Base-by-base conservation (phyloP, 2,113 vertebrate species). In the Lagopus muta region DNA sequence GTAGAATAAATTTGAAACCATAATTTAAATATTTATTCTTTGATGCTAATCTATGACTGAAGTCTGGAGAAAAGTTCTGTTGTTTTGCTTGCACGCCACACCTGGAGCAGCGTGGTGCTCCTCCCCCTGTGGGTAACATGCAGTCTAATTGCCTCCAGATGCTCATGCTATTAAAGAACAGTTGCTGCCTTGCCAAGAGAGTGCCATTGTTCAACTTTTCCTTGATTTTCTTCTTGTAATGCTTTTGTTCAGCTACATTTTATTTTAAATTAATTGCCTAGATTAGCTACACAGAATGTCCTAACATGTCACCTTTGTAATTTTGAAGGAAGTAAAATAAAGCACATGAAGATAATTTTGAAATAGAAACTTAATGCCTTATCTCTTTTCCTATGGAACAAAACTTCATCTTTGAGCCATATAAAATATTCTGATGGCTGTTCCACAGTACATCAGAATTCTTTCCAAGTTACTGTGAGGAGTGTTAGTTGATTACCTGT, bases 331-430 rank as follows among this genome's bases (percentile, higher is more conserved):
- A 50, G 36, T 24, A 76, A 79, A 75, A 67, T 20, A 71, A 88
- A 93, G 65, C n/a, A 40, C 30, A 8, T 32, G 13, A 61, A 84
- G 52, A 58, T 77, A 62, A 66, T 36, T 36, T 89, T 92, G 75
- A 84, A 73, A 70, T 7, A 84, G 52, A 75, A 58, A 81, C 38
- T 75, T 90, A 88, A 78, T 71, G 77, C 47, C 82, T 94, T 90
- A 38, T 72, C 40, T 69, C 32, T 91, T 43, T 70, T 57, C 4
- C 1, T 74, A 83, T 94, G 82, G 72, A 92, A 50, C 34, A 47
- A 71, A 25, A 47, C 24, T 89, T 94, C 11, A 32, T 72, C 34
- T 76, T 11, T 54, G n/a, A 89, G 82, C 82, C 76, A 60, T 80
- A 30, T 79, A 25, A 77, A 80, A 80, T 74, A 21, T 54, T 4